phyloP scores from a whole-genome alignment of 2,797 vertebrate genomes.

The Spinus olivaceus region DNA sequence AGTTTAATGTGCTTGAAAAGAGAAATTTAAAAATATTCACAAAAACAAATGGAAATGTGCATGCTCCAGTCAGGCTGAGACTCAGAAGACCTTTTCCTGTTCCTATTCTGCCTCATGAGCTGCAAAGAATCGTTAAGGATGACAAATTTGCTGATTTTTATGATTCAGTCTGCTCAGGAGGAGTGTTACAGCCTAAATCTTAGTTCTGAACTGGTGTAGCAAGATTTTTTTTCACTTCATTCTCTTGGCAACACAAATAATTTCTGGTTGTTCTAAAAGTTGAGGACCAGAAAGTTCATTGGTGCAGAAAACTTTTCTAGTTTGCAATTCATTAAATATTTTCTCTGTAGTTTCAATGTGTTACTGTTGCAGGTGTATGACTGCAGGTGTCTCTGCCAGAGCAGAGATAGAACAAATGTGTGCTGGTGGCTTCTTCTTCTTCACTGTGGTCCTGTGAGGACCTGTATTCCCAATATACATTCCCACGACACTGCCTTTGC shows the following conservation, averaged over 20 bases:
- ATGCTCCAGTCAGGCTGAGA: neutral
- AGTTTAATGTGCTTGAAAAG: neutral
- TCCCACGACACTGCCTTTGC: neutral
- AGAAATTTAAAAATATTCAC: neutral
- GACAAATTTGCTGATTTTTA: neutral
- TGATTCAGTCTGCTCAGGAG: neutral
- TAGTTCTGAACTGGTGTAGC: neutral
- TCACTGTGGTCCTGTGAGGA: neutral
- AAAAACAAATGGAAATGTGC: neutral
- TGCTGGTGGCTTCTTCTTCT: neutral
- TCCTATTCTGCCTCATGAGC: neutral
- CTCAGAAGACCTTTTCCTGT: neutral
- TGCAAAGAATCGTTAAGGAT: neutral
- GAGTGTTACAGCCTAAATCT: neutral
- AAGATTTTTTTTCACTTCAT: neutral
- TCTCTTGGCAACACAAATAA: neutral
- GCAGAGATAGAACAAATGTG: neutral
- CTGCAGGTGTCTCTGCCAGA: neutral
- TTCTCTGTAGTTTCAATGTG: neutral
- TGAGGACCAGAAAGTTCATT: neutral
- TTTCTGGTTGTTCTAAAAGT: neutral
- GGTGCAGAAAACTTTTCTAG: neutral
- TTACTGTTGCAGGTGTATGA: neutral
- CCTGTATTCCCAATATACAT: rapidly evolving
- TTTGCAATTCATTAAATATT: neutral